Percentiles rank a stretch among this genome's conserved stretches.
Evolutionary conservation across 2,113 vertebrate species (phyloP).

Genomic region (Burhinus oedicnemus): DNA sequence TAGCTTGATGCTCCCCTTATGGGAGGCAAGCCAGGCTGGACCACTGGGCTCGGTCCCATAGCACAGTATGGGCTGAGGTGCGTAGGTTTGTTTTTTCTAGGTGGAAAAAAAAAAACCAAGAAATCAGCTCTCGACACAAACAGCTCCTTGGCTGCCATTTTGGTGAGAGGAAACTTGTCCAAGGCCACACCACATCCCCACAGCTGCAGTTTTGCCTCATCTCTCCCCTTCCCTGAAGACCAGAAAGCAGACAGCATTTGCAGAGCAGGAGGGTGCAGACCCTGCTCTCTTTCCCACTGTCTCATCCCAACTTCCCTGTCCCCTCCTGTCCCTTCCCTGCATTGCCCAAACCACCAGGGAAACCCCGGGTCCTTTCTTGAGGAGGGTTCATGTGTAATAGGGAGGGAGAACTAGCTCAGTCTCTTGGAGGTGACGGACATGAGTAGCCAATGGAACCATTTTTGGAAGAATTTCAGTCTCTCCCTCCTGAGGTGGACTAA

Average conservation of each 20-base stretch:
- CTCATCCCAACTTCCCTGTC: background rate
- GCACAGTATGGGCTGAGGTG: background rate
- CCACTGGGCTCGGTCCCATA: background rate
- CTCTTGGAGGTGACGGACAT: background rate
- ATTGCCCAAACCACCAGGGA: background rate
- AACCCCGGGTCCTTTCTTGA: background rate
- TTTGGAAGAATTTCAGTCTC: background rate
- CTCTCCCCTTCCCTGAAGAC: background rate
- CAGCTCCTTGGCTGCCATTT: background rate
- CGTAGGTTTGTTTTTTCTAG: background rate
- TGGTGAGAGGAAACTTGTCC: background rate
- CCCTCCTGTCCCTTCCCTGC: background rate
- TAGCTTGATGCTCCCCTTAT: background rate
- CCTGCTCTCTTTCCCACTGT: accelerated
- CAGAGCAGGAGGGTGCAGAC: background rate
- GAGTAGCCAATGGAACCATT: background rate
- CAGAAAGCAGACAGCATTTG: background rate
- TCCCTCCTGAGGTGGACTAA: background rate
- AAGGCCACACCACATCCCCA: accelerated
- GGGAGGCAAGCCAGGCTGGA: background rate
- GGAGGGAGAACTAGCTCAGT: background rate
- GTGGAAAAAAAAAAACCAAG: background rate
- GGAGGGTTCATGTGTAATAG: accelerated
- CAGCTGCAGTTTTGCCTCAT: accelerated
- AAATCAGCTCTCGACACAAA: background rate